Evolutionary conservation across 2,113 vertebrate genomes (phyloP).

Genomic region (Saimiri boliviensis): DNA sequence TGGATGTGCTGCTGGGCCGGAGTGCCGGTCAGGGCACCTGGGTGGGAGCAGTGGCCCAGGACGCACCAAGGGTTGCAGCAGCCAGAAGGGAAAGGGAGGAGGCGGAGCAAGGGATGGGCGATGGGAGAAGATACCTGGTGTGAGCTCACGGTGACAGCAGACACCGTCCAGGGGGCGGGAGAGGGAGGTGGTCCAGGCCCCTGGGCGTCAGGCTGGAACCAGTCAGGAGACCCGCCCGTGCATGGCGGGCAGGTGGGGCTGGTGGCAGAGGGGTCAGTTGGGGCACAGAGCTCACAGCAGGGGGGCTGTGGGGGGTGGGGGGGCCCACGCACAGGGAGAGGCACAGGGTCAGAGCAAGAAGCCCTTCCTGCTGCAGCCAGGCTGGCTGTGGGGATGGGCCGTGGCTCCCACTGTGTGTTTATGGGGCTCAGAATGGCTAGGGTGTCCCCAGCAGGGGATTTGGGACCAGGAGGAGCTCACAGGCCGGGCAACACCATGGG

Average conservation of each 20-base stretch:
- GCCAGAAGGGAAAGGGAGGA: neutral
- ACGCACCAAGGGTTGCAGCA: neutral
- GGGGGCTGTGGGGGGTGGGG: neutral
- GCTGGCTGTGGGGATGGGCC: neutral
- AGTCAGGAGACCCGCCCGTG: neutral
- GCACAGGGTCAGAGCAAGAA: fast-evolving
- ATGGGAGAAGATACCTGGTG: too few species aligned
- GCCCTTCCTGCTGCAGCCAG: fast-evolving
- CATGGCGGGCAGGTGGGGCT: neutral
- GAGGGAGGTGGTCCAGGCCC: neutral
- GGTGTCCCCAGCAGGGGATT: fast-evolving
- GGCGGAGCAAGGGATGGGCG: neutral
- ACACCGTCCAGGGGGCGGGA: neutral
- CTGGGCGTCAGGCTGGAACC: neutral
- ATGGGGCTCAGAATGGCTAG: neutral
- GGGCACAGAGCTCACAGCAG: too few species aligned
- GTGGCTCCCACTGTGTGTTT: neutral
- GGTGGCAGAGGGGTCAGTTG: neutral
- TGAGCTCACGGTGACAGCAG: neutral
- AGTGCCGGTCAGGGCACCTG: neutral
- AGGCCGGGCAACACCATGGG: neutral
- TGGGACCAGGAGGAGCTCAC: fast-evolving
- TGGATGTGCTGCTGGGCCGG: neutral
- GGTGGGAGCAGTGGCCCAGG: neutral
- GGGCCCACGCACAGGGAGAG: neutral